A percentile compares a stretch with the other conserved stretches of the same genome.
Conservation (phyloP, 2,797 vertebrate genomes). For the Manis javanica region DNA sequence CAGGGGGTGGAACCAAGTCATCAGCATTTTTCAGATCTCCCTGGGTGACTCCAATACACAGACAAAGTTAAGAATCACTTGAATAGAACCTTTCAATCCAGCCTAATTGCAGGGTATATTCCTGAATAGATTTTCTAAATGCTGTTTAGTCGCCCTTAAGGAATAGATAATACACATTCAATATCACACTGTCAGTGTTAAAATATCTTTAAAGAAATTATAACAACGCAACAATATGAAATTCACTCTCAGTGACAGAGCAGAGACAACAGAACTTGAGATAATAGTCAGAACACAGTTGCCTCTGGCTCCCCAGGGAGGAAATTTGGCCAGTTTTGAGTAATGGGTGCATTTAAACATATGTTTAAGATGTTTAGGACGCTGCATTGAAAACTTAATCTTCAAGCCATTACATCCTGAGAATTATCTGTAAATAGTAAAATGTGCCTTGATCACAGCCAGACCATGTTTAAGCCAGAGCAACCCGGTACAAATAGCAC, state of each 20-base stretch:
- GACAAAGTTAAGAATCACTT: neutral
- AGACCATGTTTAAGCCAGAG: neutral
- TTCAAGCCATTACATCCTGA: neutral
- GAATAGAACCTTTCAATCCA: neutral
- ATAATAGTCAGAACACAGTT: neutral
- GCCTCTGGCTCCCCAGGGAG: neutral
- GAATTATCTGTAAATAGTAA: neutral
- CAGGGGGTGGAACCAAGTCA: neutral
- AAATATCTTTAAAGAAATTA: slow-evolving; percentile 4
- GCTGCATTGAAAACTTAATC: neutral
- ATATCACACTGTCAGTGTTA: neutral
- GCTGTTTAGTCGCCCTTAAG: neutral
- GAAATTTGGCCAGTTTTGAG: neutral
- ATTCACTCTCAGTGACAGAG: neutral
- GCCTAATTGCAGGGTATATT: neutral
- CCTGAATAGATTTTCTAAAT: neutral
- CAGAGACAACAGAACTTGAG: neutral
- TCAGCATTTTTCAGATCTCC: neutral
- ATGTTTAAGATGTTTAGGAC: neutral
- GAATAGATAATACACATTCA: neutral
- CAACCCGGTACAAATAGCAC: neutral
- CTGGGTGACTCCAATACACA: neutral
- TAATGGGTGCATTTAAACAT: neutral
- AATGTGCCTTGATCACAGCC: neutral
- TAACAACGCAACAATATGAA: neutral